Conservation (phyloP, 2,797 vertebrate genomes). For the Otus scops region DNA sequence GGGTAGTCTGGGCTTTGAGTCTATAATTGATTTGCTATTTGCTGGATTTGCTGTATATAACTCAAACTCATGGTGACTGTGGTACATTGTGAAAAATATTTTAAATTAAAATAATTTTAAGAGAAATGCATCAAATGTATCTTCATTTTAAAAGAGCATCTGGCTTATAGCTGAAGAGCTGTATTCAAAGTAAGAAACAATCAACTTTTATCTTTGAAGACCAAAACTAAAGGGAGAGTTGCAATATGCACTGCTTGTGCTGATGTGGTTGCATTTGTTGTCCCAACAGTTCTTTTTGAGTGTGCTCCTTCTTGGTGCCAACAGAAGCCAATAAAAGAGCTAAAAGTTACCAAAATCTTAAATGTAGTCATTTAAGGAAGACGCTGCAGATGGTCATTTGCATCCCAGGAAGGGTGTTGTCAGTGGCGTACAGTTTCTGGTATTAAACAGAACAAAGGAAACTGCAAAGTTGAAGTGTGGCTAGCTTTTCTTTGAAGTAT, state of each 20-base stretch:
- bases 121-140: background rate
- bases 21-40: background rate
- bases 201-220: background rate
- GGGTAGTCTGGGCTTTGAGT: background rate
- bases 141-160: background rate
- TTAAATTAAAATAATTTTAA: background rate
- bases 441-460: background rate
- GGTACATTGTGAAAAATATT: background rate
- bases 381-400: rapidly evolving
- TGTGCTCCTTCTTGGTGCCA: background rate
- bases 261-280: background rate
- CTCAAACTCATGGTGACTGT: background rate
- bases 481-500: background rate
- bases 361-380: background rate
- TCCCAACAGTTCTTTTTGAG: background rate
- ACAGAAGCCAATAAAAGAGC: background rate
- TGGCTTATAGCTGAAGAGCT: background rate
- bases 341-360: background rate
- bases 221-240: background rate
- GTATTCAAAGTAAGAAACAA: background rate
- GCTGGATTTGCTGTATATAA: background rate
- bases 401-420: background rate
- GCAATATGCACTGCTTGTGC: too few relatives aligned
- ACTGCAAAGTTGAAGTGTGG: background rate
- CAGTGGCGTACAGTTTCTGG: background rate